These are phyloP conservation scores for Hirundichthys speculiger DNA, from an alignment of 2,113 vertebrate species.

Conservation along the genomic window DNA sequence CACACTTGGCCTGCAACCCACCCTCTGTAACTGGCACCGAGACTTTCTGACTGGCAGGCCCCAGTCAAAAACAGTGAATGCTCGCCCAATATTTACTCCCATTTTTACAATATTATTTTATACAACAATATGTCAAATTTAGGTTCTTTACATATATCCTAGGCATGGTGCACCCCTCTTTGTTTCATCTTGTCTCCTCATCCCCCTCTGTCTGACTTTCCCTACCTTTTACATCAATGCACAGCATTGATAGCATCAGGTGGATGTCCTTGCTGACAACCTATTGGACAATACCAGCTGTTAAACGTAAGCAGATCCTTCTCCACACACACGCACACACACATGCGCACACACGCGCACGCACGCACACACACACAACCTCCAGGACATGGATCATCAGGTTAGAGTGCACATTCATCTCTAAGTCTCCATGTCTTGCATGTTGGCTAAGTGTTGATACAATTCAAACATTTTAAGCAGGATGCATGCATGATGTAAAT, in stretches of 20 bases:
- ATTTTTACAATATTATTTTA: slow-evolving; percentile 8
- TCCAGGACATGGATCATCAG: slow-evolving; percentile 67
- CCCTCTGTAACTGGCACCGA: neutral
- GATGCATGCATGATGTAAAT: slow-evolving; percentile 5
- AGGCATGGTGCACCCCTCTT: neutral
- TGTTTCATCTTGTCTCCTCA: slow-evolving; percentile 3
- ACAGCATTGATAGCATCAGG: slow-evolving; percentile 53
- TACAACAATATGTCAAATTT: neutral
- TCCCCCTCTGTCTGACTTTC: slow-evolving; percentile 18
- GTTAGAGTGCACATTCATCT: slow-evolving; percentile 72
- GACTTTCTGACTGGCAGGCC: neutral
- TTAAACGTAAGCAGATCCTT: slow-evolving; percentile 49
- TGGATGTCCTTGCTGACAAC: slow-evolving; percentile 55
- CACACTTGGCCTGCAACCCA: neutral
- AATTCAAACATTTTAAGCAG: slow-evolving; percentile 36
- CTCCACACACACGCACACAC: slow-evolving; percentile 20
- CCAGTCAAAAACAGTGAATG: neutral
- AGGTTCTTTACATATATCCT: slow-evolving; percentile 8
- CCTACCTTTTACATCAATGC: slow-evolving; percentile 50
- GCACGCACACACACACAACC: slow-evolving; percentile 31
- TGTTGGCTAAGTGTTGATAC: slow-evolving; percentile 38
- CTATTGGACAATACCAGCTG: slow-evolving; percentile 69
- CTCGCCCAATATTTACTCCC: neutral
- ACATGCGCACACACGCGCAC: slow-evolving; percentile 19
- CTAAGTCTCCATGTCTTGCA: slow-evolving; percentile 11